Evolutionary conservation across 2,888 invertebrate genomes (phyloP), one percentile per base, ranked within the genome.

Genomic region (Clostera curtula): DNA sequence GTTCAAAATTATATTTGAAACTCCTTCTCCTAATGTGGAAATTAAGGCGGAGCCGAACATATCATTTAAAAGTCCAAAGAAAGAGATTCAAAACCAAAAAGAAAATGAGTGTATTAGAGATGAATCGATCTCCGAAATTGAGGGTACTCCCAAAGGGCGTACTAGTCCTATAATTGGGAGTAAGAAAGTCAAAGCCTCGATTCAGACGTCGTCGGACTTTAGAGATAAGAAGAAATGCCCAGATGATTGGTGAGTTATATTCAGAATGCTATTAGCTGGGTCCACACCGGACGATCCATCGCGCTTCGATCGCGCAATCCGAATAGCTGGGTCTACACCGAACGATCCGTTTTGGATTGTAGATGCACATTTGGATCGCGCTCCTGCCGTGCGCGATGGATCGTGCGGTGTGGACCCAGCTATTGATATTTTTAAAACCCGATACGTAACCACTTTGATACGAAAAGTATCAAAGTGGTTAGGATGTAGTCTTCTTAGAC

Each of bases 171-270:
- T 83, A 26, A 68, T 83, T 48, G 56, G 43, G 5, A 52, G 49
- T 3, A 74, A 59, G 33, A 73, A 64, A 34, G n/a, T 47, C 0
- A 65, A 44, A 16, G 33, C 22, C 8, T 27, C 39, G n/a, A 18
- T 40, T 5, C 38, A 36, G 2, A 55, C 42, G 23, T 24, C 49
- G 2, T 41, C 52, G n/a, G 69, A 67, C 35, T 38, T 40, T 8
- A 59, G 62, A 29, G 73, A 74, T 19, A 80, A 79, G 40, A 77
- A 75, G 35, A 80, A 79, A 49, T 73, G 70, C 41, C 63, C 75
- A 0, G 53, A 58, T 16, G 44, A 40, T 22, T 79, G 79, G 80
- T 79, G 46, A 62, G 57, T 3, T 15, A 4, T 12, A 23, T 14
- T 9, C 26, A 12, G 5, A 22, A 11, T 14, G 17, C n/a, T 2